Evolutionary conservation across 2,888 invertebrate genomes (phyloP).

Genomic region (Syritta pipiens): DNA sequence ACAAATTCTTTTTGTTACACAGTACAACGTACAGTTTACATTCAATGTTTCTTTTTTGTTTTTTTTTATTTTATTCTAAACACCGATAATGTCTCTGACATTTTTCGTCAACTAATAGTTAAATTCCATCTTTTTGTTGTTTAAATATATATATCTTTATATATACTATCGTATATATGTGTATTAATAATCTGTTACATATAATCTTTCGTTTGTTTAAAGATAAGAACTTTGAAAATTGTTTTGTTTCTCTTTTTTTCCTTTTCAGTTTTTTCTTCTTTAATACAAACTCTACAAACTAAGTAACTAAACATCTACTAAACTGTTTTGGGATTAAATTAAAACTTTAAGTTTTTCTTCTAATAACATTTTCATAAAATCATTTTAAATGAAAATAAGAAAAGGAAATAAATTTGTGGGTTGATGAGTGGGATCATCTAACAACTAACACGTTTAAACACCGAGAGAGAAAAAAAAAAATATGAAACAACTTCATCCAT

Average conservation of each 20-base stretch:
- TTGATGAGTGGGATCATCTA: neutral
- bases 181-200: neutral
- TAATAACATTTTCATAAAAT: neutral
- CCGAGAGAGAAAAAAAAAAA: too few species aligned
- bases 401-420: neutral
- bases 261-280: too few species aligned
- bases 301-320: neutral
- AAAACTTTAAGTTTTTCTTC: conserved; percentile 10
- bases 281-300: conserved; percentile 19
- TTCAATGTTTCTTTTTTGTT: too few species aligned
- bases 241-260: neutral
- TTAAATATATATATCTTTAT: conserved; percentile 18
- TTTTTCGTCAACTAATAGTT: conserved; percentile 27
- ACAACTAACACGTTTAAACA: too few species aligned
- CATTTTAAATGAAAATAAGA: conserved; percentile 25
- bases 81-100: conserved; percentile 55
- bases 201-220: neutral
- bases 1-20: too few species aligned
- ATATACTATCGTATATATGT: too few species aligned
- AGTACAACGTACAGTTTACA: too few species aligned
- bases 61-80: too few species aligned
- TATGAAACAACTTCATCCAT: too few species aligned
- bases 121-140: conserved; percentile 12
- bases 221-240: neutral
- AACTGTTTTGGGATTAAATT: conserved; percentile 8